Percentiles rank a stretch among this genome's conserved stretches.
phyloP scores from a whole-genome alignment of 2,797 vertebrate species.

The Enteromius argenteus region DNA sequence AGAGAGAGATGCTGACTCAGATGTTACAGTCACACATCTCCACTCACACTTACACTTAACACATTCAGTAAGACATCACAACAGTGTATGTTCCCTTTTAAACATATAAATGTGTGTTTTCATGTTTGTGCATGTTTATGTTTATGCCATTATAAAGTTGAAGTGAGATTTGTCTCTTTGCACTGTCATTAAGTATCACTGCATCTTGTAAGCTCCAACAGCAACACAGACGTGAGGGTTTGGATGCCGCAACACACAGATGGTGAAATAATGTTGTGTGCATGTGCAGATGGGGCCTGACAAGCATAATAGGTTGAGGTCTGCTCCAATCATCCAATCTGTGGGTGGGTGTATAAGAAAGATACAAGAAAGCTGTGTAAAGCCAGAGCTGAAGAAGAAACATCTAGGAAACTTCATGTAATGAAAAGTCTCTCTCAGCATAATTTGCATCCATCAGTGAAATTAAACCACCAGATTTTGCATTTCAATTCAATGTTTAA shows the following conservation, averaged over 20 bases:
- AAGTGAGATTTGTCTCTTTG: conserved; percentile 32
- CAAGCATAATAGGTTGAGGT: conserved; percentile 51
- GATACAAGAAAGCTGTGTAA: conserved; percentile 26
- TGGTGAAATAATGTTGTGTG: conserved; percentile 48
- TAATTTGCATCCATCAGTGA: conserved; percentile 15
- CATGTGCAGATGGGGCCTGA: conserved; percentile 52
- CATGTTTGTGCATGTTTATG: conserved; percentile 18
- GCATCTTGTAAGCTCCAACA: conserved; percentile 37
- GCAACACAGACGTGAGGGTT: conserved; percentile 13
- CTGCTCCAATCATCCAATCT: conserved; percentile 50
- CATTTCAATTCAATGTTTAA: neutral
- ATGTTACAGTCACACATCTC: conserved; percentile 31
- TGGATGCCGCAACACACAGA: conserved; percentile 43
- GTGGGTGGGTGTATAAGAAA: conserved; percentile 38
- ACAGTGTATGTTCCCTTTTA: conserved; percentile 25
- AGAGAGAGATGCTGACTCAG: conserved; percentile 41
- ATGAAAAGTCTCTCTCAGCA: neutral
- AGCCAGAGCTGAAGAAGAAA: conserved; percentile 5
- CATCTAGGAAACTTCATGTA: neutral
- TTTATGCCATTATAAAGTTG: conserved; percentile 29
- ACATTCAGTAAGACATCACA: conserved; percentile 31
- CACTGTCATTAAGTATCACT: conserved; percentile 30
- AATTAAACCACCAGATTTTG: conserved; percentile 16
- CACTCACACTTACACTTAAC: conserved; percentile 34
- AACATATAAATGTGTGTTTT: neutral